Base-by-base conservation (phyloP, 2,113 vertebrate genomes). In the Urocitellus parryii region DNA sequence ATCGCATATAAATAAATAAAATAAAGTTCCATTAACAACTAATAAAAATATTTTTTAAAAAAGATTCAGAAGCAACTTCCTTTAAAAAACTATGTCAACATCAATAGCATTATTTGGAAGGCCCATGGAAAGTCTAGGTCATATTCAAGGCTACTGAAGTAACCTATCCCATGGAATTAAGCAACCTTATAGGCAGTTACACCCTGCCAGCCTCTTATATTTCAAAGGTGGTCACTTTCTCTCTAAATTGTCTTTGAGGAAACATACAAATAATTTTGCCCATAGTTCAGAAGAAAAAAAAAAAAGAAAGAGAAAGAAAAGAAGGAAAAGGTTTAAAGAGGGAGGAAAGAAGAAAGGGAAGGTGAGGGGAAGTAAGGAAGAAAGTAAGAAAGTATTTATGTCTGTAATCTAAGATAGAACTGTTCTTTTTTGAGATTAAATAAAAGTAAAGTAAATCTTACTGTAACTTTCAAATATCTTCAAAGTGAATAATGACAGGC, bases 381-480 rank as follows among this genome's bases (percentile, higher is more conserved):
- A 11, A 79, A n/a, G 34, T 4, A 84, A 73, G 24, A 32, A 17
- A 88, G 4, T 29, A 53, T 65, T 68, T 67, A 16, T 42, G 37
- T 25, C 56, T 45, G 24, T 94, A 89, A 53, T 53, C 68, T 89
- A 58, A 89, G 61, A 77, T 53, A 48, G 74, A 83, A 17, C 27
- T 68, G 86, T 51, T 65, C 77, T 90, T 88, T 88, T 90, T 86
- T 94, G 82, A 97, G 72, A 61, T 95, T 86, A 96, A 84, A 76
- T 70, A 89, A 68, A 39, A 95, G 91, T 85, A 95, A 97, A 97
- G 91, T 88, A 93, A 98, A 98, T 70, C 95, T 98, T 90, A 90
- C 95, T 96, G 7, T n/a, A 84, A 96, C 79, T 97, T 97, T 48
- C 24, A 61, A 85, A 82, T 76, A 32, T 73, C 82, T 95, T 94